Conservation (phyloP, 2,888 invertebrate genomes). For the Yponomeuta cagnagella region DNA sequence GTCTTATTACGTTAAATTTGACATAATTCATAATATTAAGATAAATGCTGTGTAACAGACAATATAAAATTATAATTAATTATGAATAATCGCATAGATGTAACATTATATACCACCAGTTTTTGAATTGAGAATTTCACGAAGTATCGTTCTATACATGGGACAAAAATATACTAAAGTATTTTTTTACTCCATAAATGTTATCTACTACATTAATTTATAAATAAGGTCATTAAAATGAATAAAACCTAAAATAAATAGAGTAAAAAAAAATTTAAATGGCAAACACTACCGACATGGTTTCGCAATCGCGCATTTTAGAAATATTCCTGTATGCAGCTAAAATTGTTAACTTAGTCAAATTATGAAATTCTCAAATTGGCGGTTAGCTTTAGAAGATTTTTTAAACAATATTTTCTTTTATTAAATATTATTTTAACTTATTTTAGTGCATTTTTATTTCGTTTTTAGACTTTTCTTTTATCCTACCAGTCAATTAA, state of each 20-base stretch:
- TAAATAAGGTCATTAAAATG: background rate
- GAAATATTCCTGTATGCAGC: background rate
- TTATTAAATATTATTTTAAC: conserved; percentile 24
- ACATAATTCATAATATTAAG: conserved; percentile 27
- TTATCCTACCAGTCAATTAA: conserved; percentile 69
- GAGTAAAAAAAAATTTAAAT: background rate
- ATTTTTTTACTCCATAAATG: no score
- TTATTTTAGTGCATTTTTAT: conserved; percentile 34
- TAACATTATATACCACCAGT: background rate
- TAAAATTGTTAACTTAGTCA: background rate
- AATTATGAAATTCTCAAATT: conserved; percentile 16
- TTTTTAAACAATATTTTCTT: conserved; percentile 27
- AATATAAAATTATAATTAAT: conserved; percentile 36
- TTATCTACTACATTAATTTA: background rate
- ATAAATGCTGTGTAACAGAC: conserved; percentile 47
- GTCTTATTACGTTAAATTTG: conserved; percentile 24
- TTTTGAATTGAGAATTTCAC: background rate
- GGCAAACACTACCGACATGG: background rate
- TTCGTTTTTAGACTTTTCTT: conserved; percentile 32
- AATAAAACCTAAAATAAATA: background rate
- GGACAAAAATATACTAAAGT: no score
- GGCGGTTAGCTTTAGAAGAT: conserved; percentile 17
- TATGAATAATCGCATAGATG: conserved; percentile 10
- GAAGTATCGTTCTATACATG: background rate
- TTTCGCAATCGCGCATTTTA: background rate